Evolutionary conservation across 2,113 vertebrate species (phyloP).

Genomic region (Mystacornis crossleyi): DNA sequence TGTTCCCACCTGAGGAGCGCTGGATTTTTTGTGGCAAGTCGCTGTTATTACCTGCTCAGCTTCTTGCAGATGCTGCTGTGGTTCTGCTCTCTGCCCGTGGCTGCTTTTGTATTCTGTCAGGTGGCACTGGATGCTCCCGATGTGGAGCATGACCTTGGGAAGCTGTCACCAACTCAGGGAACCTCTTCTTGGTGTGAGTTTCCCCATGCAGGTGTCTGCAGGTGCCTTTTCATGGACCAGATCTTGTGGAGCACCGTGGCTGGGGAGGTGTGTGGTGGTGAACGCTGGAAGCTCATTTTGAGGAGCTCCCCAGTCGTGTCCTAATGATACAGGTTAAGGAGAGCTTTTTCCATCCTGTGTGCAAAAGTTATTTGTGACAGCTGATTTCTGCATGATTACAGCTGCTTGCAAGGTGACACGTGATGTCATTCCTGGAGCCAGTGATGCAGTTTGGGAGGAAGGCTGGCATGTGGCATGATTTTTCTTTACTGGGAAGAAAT

Average conservation of each 20-base stretch:
- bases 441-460: background rate
- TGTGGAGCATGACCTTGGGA: background rate
- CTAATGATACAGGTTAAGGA: background rate
- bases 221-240: background rate
- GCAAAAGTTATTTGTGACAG: background rate
- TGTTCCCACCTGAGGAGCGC: background rate
- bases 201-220: background rate
- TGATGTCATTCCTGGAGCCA: background rate
- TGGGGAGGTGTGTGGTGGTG: background rate
- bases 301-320: background rate
- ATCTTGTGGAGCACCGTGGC: background rate
- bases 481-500: constrained; percentile 5
- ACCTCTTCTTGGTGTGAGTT: background rate
- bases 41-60: background rate
- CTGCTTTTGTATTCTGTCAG: background rate
- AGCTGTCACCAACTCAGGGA: background rate
- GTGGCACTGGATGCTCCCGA: background rate
- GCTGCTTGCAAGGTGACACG: constrained; percentile 38
- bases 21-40: background rate
- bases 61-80: background rate
- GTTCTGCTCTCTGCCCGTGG: background rate
- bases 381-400: background rate
- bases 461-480: background rate
- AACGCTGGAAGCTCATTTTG: fast-evolving
- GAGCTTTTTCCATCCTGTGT: background rate